Percentiles rank a stretch among this genome's conserved stretches.
Evolutionary conservation across 2,113 vertebrate genomes (phyloP).

Genomic region (Abramis brama): DNA sequence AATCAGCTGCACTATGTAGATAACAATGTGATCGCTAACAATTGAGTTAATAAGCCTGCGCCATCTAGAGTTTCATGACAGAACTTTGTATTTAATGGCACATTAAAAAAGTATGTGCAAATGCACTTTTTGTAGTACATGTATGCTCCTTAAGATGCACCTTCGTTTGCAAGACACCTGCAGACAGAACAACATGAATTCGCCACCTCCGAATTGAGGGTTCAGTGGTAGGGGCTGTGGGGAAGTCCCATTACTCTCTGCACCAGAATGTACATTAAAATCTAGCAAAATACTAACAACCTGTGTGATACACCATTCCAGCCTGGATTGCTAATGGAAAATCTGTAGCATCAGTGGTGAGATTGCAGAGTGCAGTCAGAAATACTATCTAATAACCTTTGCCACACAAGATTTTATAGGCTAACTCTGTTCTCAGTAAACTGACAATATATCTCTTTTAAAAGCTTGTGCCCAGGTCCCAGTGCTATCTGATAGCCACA

Average conservation of each 20-base stretch:
- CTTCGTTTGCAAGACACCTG: neutral
- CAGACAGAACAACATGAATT: neutral
- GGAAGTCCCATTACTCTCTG: neutral
- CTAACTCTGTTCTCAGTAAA: constrained; percentile 24
- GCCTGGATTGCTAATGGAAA: neutral
- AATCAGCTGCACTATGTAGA: no score
- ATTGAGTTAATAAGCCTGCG: no score
- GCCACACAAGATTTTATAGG: constrained; percentile 10
- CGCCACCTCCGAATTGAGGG: neutral
- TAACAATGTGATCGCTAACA: no score
- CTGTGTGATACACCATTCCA: neutral
- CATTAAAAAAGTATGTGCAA: neutral
- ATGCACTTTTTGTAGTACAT: neutral
- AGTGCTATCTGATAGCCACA: neutral
- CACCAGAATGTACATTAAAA: neutral
- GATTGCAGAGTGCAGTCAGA: constrained; percentile 23
- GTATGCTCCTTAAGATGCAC: neutral
- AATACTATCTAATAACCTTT: constrained; percentile 33
- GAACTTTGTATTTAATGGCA: no score
- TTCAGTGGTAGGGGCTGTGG: neutral
- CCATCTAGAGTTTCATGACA: no score
- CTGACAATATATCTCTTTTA: constrained; percentile 22
- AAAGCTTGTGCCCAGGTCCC: neutral
- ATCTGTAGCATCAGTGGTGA: neutral
- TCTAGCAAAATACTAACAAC: no score